phyloP scores from a whole-genome alignment of 2,888 invertebrate species.

The Rutpela maculata region DNA sequence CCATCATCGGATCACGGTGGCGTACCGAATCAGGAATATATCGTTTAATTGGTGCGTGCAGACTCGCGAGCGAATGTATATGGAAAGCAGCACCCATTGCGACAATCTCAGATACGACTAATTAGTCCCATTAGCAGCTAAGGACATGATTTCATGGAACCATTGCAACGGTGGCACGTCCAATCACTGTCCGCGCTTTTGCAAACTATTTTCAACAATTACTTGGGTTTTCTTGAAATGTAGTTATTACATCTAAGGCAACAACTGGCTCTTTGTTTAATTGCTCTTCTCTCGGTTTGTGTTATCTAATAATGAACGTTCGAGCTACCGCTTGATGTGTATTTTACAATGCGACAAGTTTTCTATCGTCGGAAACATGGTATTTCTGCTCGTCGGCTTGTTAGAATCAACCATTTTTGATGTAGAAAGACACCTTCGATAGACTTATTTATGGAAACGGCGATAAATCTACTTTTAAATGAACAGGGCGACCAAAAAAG shows the following conservation, averaged over 20 bases:
- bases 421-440: slow-evolving; percentile 30
- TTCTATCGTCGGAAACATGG: slow-evolving; percentile 26
- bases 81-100: slow-evolving; percentile 68
- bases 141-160: slow-evolving; percentile 69
- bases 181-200: slow-evolving; percentile 64
- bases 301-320: slow-evolving; percentile 47
- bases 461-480: background rate
- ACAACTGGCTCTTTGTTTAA: slow-evolving; percentile 54
- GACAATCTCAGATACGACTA: slow-evolving; percentile 70
- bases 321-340: slow-evolving; percentile 1
- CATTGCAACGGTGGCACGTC: slow-evolving; percentile 63
- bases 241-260: slow-evolving; percentile 64
- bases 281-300: slow-evolving; percentile 57
- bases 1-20: slow-evolving; percentile 59
- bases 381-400: slow-evolving; percentile 16
- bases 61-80: slow-evolving; percentile 62
- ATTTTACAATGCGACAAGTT: slow-evolving; percentile 16
- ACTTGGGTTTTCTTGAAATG: slow-evolving; percentile 63
- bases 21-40: slow-evolving; percentile 65
- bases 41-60: slow-evolving; percentile 67
- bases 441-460: slow-evolving; percentile 8
- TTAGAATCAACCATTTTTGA: slow-evolving; percentile 19
- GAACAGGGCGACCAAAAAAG: background rate
- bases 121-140: slow-evolving; percentile 70
- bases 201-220: slow-evolving; percentile 61